phyloP scores from a whole-genome alignment of 2,113 vertebrate species.

The Dissostichus mawsoni region DNA sequence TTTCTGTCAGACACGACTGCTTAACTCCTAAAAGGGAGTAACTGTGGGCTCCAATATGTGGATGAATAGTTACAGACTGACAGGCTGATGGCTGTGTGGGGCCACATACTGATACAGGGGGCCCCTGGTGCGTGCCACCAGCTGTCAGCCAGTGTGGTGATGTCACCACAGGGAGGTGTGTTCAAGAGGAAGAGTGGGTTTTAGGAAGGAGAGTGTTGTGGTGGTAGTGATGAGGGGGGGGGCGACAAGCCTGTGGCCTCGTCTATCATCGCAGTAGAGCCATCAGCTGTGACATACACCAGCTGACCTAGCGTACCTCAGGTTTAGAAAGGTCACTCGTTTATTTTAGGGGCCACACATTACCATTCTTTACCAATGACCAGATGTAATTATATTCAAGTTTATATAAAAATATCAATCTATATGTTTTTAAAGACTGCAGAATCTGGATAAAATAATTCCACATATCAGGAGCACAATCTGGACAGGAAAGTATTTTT shows the following conservation, averaged over 20 bases:
- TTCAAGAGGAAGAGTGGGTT: slow-evolving; percentile 16
- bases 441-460: neutral
- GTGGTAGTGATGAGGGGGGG: slow-evolving; percentile 2
- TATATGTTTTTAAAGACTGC: neutral
- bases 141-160: slow-evolving; percentile 57
- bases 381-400: neutral
- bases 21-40: neutral
- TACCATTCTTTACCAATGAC: neutral
- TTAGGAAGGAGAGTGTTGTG: slow-evolving; percentile 3
- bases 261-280: slow-evolving; percentile 68
- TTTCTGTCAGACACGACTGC: slow-evolving; percentile 12
- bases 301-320: slow-evolving; percentile 55
- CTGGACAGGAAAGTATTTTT: slow-evolving; percentile 41
- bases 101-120: slow-evolving; percentile 41
- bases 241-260: slow-evolving; percentile 48
- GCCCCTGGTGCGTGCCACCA: slow-evolving; percentile 41
- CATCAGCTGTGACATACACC: slow-evolving; percentile 76
- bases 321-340: neutral
- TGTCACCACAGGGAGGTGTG: slow-evolving; percentile 57
- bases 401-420: neutral
- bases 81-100: slow-evolving; percentile 32
- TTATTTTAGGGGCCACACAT: neutral
- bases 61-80: slow-evolving; percentile 33
- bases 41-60: slow-evolving; percentile 31
- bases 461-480: slow-evolving; percentile 12